Percentiles rank a stretch among this genome's conserved stretches.
phyloP scores from a whole-genome alignment of 2,888 invertebrate species.

The Eugnorisma glareosa region DNA sequence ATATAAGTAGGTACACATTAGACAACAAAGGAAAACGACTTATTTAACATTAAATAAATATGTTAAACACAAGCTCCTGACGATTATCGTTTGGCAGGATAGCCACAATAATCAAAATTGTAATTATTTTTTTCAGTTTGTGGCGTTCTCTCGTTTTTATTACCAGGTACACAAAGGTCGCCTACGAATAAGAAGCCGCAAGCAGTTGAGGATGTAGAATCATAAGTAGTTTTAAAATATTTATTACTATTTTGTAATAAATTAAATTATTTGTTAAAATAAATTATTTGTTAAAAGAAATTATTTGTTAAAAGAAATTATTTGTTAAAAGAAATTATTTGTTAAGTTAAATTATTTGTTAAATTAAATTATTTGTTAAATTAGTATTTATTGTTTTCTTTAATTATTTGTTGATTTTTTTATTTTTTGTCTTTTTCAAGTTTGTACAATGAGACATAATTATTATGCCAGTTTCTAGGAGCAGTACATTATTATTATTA shows the following conservation, averaged over 20 bases:
- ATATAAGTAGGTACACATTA: not conserved
- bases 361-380: not conserved
- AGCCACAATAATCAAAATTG: not conserved
- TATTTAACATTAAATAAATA: not conserved
- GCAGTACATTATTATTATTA: not conserved
- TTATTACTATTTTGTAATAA: not conserved
- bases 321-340: not conserved
- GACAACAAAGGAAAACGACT: not conserved
- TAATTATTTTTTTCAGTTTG: slow-evolving; percentile 80
- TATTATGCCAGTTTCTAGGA: not conserved
- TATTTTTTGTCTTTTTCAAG: not conserved
- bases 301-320: not conserved
- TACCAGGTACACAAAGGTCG: slow-evolving; percentile 67
- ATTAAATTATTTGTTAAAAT: not conserved
- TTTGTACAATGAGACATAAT: not conserved
- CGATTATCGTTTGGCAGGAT: not conserved
- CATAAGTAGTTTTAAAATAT: slow-evolving; percentile 37
- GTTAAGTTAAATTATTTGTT: not conserved
- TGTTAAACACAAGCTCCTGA: not conserved
- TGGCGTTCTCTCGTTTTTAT: slow-evolving; percentile 72
- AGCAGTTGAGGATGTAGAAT: slow-evolving; percentile 35
- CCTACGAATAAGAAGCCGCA: slow-evolving; percentile 37
- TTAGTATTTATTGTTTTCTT: not conserved
- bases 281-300: not conserved
- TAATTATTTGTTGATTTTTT: not conserved